Base-by-base conservation (phyloP, 2,113 vertebrate species). In the Pogonocichla stellata region DNA sequence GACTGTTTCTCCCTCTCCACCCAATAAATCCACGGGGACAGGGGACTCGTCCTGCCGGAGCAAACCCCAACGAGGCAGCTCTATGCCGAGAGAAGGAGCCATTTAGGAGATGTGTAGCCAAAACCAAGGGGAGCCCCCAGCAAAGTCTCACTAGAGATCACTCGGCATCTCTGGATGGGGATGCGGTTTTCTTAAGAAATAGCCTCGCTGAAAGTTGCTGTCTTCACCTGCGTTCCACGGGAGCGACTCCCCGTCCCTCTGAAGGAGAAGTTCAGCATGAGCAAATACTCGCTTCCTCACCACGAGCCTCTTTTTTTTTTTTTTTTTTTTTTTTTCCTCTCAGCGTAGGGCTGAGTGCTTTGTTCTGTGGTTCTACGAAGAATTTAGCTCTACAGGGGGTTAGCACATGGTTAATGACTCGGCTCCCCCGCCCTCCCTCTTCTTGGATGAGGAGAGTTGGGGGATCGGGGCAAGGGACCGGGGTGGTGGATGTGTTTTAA, bases 41-140 rank as follows among this genome's bases (percentile, higher is more conserved):
- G 47, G 25, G 28, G 0, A 4, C 6, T 62, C 3, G 0, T 54
- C 25, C 20, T 23, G 8, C 16, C 1, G 0, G 8, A 14, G 14
- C 4, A 10, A 18, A 79, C 10, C 19, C 31, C 24, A 14, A 1
- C 0, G 3, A 50, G 19, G 28, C 17, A 65, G 28, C 36, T 48
- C 36, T 22, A 3, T 1, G 0, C 31, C 5, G 0, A 4, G 20
- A 28, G 4, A 66, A 61, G 33, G 7, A 60, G 18, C 3, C 7
- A 0, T 33, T 1, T 62, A 60, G 33, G 43, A 84, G 8, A 20
- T 0, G 0, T 9, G 8, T 16, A 75, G 31, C n/a, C 61, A 26
- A 71, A 72, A 66, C 0, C 29, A 34, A 45, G 38, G 29, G 22
- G 0, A 19, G 8, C 6, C 26, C 9, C 1, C 29, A 36, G 48